Evolutionary conservation across 2,797 vertebrate species (phyloP), one percentile per base, ranked within the genome.

Genomic region (Podargus strigoides): DNA sequence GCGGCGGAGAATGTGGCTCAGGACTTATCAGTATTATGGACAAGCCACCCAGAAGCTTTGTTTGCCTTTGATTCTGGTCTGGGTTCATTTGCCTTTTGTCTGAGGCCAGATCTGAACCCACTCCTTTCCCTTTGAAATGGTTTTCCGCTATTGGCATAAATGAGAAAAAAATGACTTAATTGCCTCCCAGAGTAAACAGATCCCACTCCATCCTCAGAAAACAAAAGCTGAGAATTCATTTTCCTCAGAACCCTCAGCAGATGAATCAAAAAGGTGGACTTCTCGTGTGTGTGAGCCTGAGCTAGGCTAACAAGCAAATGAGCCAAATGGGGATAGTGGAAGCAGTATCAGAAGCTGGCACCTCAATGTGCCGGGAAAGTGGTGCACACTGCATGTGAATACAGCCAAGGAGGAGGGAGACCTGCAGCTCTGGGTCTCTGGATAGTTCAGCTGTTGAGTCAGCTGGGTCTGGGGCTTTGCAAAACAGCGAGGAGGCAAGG

Each of bases 101-200:
- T 89, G 69, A 93, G 63, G 76, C 73, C 49, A 81, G 64, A 87
- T 95, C 82, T 2, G 6, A 81, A 87, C 85, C 75, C 80, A 87
- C 85, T 95, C 85, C 83, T 96, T 95, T 78, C 13, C 66, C 75
- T 97, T 91, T 96, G 93, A 93, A 93, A 96, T 62, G 16, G 16
- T 93, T 96, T 97, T 89, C 90, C 0, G 3, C 75, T 96, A 53
- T 64, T 70, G 72, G 78, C 88, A 62, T 80, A 88, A 90, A 90
- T 0, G 32, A 90, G 80, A 68, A 84, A 86, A 89, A 91, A 90
- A 93, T 86, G 0, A 86, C 89, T 92, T 95, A 81, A 91, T 94
- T 69, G 52, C 70, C 42, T 95, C 19, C 0, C 42, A 90, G 88
- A 90, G 60, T 95, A 97, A 95, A 95, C 67, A 88, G 87, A 80